phyloP scores from a whole-genome alignment of 2,888 invertebrate species.

The Venusia cambrica region DNA sequence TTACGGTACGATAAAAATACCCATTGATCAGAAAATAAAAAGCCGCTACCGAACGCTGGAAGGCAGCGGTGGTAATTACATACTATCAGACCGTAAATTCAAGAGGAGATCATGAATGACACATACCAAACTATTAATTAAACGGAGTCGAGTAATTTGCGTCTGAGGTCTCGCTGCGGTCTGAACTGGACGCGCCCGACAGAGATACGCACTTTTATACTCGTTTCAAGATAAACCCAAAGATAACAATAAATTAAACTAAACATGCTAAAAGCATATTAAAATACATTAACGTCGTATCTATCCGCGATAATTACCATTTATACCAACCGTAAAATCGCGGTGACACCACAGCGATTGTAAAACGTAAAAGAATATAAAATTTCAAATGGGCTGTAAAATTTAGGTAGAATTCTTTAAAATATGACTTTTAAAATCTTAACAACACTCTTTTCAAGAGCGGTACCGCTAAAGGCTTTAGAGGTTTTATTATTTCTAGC shows the following conservation, averaged over 20 bases:
- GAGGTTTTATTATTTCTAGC: constrained; percentile 63
- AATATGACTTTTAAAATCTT: constrained; percentile 65
- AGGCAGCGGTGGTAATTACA: constrained; percentile 32
- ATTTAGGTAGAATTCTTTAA: constrained; percentile 53
- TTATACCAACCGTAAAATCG: constrained; percentile 59
- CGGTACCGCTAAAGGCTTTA: constrained; percentile 46
- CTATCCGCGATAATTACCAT: constrained; percentile 49
- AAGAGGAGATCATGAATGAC: constrained; percentile 30
- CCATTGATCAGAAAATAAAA: constrained; percentile 29
- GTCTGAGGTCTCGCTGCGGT: constrained; percentile 12
- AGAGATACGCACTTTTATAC: constrained; percentile 13
- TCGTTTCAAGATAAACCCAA: constrained; percentile 10
- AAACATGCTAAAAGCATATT: constrained; percentile 44
- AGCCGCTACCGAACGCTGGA: constrained; percentile 33
- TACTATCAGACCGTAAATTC: constrained; percentile 28
- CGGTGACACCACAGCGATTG: constrained; percentile 54
- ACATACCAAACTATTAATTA: constrained; percentile 31
- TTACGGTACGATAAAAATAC: constrained; percentile 29
- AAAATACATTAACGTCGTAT: constrained; percentile 45
- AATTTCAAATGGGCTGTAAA: constrained; percentile 61
- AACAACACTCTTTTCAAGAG: constrained; percentile 54
- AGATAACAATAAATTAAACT: constrained; percentile 26
- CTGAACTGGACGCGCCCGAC: constrained; percentile 9
- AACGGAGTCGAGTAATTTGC: constrained; percentile 23
- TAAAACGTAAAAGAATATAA: constrained; percentile 42